phyloP scores from a whole-genome alignment of 1,140 invertebrate species.

The Hetaerina americana region DNA sequence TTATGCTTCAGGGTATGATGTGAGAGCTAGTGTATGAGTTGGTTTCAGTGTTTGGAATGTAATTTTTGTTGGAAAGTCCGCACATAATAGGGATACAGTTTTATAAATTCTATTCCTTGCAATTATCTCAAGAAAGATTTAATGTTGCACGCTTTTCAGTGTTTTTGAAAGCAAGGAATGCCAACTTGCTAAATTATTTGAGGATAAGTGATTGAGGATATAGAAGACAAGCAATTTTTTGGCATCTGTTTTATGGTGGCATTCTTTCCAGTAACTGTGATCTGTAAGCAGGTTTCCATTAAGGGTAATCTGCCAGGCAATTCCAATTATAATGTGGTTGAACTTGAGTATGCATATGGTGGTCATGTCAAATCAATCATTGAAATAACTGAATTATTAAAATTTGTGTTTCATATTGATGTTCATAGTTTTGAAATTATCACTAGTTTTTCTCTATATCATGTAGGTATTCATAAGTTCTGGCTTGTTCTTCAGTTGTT shows the following conservation, averaged over 20 bases:
- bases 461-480: background rate
- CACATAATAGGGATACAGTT: background rate
- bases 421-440: background rate
- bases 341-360: background rate
- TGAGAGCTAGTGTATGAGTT: background rate
- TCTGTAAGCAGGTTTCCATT: background rate
- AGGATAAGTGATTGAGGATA: background rate
- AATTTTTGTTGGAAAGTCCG: background rate
- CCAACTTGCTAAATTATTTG: background rate
- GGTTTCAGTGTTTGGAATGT: background rate
- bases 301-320: background rate
- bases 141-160: background rate
- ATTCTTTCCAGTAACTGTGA: background rate
- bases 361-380: background rate
- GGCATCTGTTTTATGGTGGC: background rate
- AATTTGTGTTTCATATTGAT: background rate
- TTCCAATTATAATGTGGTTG: background rate
- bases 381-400: background rate
- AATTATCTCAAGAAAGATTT: background rate
- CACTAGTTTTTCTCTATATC: background rate
- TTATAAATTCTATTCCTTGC: background rate
- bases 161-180: background rate
- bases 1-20: too few species aligned
- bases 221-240: background rate
- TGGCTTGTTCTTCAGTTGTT: background rate